Evolutionary conservation across 2,113 vertebrate species (phyloP), one percentile per base, ranked within the genome.

Genomic region (Malurus alboscapulatus): DNA sequence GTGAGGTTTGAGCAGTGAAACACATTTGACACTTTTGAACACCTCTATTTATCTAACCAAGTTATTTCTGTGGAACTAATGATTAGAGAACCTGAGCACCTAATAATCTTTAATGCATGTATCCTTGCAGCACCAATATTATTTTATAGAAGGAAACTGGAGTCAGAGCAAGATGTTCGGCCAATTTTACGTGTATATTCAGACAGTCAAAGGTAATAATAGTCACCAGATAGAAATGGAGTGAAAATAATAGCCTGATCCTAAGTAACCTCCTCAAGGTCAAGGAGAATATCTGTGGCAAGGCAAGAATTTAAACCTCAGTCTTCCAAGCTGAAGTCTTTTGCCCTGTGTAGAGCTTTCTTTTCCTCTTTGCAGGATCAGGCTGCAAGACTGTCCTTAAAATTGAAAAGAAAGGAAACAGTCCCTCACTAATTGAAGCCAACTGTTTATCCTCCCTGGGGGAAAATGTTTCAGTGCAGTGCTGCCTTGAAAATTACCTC

Each of bases 401-500:
- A 87, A 92, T 48, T 91, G 71, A 83, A 85, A 83, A 95, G 92
- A 94, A 96, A 87, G 62, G 58, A 95, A 95, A 72, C 90, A 93
- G 88, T 79, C 78, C 87, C 71, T 94, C 87, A 83, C 82, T 96
- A 96, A 94, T 94, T 93, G 94, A 96, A 96, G 87, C 75, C 90
- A 96, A 96, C 94, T 96, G 82, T 96, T 96, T 94, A 91, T 91
- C 71, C 55, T 96, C 90, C 92, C 88, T 79, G 55, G 45, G 92
- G 94, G 71, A 92, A 94, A 95, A 89, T 84, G 81, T 84, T 94
- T 96, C 87, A 75, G 58, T 73, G 90, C 82, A 94, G 87, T 50
- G 66, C 84, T 96, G 87, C 92, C 88, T 91, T 89, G 94, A 94
- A 96, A 94, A 95, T 92, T 95, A 91, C 89, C 87, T 92, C 91